phyloP scores from a whole-genome alignment of 2,888 invertebrate genomes.

The Belgica antarctica region DNA sequence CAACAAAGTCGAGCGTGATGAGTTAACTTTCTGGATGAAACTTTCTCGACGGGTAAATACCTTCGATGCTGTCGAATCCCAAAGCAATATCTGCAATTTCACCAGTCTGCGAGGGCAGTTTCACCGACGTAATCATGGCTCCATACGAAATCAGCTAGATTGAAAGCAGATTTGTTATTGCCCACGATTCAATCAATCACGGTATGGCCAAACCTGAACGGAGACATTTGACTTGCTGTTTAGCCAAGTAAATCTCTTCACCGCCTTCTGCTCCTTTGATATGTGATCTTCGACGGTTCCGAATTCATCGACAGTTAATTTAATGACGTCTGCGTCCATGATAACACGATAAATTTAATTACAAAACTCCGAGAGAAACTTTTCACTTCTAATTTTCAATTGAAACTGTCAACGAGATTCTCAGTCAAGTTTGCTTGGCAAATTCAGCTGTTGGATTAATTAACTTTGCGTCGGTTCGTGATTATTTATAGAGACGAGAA shows the following conservation, averaged over 20 bases:
- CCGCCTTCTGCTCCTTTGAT: constrained; percentile 53
- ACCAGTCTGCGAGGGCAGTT: constrained; percentile 58
- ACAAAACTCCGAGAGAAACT: not conserved
- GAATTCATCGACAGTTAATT: constrained; percentile 56
- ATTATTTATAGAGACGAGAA: constrained; percentile 31
- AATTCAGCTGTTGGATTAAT: not conserved
- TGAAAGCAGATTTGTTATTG: not conserved
- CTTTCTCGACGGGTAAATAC: no score
- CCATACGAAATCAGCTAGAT: constrained; percentile 58
- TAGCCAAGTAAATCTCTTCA: constrained; percentile 65
- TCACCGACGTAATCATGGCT: constrained; percentile 58
- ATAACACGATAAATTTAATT: not conserved
- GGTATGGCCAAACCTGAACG: constrained; percentile 56
- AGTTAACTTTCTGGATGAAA: no score
- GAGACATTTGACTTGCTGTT: constrained; percentile 63
- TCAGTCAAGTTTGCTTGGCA: not conserved
- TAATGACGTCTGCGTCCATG: not conserved
- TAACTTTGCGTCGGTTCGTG: not conserved
- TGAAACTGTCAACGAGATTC: not conserved
- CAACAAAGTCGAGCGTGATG: not conserved
- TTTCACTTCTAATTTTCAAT: not conserved
- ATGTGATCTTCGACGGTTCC: constrained; percentile 56
- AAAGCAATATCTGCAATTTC: constrained; percentile 59
- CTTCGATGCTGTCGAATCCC: constrained; percentile 60
- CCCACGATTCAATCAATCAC: not conserved